Evolutionary conservation across 2,797 vertebrate genomes (phyloP).

Genomic region (Sciurus carolinensis): DNA sequence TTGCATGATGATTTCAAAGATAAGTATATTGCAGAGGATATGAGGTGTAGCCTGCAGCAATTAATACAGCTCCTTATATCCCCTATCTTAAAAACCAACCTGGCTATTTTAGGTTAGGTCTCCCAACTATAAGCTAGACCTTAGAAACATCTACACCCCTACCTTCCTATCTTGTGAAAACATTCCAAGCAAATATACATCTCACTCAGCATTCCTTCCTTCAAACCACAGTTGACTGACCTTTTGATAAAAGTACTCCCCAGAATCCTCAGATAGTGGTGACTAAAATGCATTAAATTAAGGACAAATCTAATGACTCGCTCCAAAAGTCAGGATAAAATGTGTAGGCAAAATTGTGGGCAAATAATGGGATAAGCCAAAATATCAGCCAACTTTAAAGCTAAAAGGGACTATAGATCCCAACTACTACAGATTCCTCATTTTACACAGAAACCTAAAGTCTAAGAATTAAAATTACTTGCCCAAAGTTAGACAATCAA

Average conservation of each 20-base stretch:
- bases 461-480: constrained; percentile 67
- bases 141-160: neutral
- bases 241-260: constrained; percentile 59
- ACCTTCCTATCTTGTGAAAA: constrained; percentile 78
- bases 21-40: neutral
- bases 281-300: constrained; percentile 57
- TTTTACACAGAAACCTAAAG: constrained; percentile 62
- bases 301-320: constrained; percentile 6
- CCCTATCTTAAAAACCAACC: constrained; percentile 52
- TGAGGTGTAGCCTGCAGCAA: neutral
- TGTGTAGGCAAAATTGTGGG: constrained; percentile 48
- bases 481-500: constrained; percentile 65
- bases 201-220: constrained; percentile 67
- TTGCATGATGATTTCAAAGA: constrained; percentile 42
- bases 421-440: constrained; percentile 62
- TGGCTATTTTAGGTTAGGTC: constrained; percentile 57
- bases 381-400: constrained; percentile 50
- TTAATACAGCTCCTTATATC: constrained; percentile 33
- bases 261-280: constrained; percentile 19
- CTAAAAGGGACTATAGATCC: constrained; percentile 49
- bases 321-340: constrained; percentile 37
- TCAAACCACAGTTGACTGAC: constrained; percentile 57
- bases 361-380: constrained; percentile 57
- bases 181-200: constrained; percentile 82
- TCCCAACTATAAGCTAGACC: constrained; percentile 38